Evolutionary conservation across 2,888 invertebrate species (phyloP).

Genomic region (Dynastes grantii): DNA sequence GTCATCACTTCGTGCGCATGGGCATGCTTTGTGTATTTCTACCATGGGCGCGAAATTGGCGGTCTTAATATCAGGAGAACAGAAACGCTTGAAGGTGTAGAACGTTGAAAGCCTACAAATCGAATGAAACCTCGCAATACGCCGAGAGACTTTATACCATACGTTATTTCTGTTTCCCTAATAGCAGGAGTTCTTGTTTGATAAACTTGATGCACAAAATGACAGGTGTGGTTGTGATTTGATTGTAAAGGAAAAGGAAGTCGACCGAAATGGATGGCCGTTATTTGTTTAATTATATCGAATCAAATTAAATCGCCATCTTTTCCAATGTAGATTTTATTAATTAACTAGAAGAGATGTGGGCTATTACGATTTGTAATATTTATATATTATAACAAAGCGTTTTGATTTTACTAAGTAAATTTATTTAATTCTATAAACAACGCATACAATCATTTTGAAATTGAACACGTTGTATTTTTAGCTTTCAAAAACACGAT

Average conservation of each 20-base stretch:
- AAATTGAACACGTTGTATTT: no score
- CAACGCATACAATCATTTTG: no score
- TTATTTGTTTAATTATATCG: conserved; percentile 14
- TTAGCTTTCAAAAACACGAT: no score
- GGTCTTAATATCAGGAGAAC: conserved; percentile 64
- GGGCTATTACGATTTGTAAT: conserved; percentile 47
- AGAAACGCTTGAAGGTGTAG: conserved; percentile 53
- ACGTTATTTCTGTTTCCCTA: conserved; percentile 55
- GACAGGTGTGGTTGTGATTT: conserved; percentile 57
- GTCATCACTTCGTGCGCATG: no score
- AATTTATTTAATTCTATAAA: no score
- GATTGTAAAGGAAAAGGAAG: conserved; percentile 24
- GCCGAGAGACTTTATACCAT: conserved; percentile 10
- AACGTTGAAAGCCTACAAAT: conserved; percentile 12
- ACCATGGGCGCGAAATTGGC: conserved; percentile 66
- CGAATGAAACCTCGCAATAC: conserved; percentile 4
- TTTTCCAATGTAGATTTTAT: conserved; percentile 5
- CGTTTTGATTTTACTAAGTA: no score
- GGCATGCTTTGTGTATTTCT: no score
- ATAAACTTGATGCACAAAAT: conserved; percentile 66
- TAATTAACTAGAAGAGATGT: conserved; percentile 11
- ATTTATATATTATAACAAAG: no score
- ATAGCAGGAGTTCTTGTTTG: conserved; percentile 63
- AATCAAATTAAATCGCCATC: conserved; percentile 15
- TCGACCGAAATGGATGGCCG: background rate